phyloP scores from a whole-genome alignment of 2,888 invertebrate species.

The Leptogaster cylindrica region DNA sequence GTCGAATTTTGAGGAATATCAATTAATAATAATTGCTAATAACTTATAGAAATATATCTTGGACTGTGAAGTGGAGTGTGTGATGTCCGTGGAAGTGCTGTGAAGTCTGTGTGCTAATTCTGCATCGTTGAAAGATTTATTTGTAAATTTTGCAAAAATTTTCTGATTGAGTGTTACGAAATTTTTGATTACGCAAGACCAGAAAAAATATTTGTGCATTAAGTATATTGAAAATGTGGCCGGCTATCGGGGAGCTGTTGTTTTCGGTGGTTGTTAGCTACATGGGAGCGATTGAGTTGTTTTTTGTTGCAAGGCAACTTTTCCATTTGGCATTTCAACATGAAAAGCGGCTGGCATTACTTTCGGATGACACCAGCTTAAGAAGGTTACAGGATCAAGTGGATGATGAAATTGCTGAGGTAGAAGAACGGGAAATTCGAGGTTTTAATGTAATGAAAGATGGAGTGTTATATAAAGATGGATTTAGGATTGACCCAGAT shows the following conservation, averaged over 20 bases:
- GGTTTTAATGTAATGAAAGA: slow-evolving; percentile 57
- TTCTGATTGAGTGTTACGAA: slow-evolving; percentile 34
- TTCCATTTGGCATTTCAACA: slow-evolving; percentile 59
- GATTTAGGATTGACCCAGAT: slow-evolving; percentile 56
- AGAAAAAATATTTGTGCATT: not conserved
- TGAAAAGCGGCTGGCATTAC: slow-evolving; percentile 41
- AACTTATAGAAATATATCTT: slow-evolving; percentile 1
- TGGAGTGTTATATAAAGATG: slow-evolving; percentile 58
- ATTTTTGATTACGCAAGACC: slow-evolving; percentile 52
- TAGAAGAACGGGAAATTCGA: slow-evolving; percentile 51
- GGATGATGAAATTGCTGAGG: slow-evolving; percentile 52
- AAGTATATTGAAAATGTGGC: slow-evolving; percentile 52
- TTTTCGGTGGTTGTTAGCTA: slow-evolving; percentile 77
- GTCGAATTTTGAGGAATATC: not conserved
- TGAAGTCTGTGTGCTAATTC: not conserved
- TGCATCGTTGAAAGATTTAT: not conserved
- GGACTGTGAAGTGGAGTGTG: slow-evolving; percentile 28
- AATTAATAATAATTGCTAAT: slow-evolving; percentile 7
- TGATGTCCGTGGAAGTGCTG: slow-evolving; percentile 17
- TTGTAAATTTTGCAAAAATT: slow-evolving; percentile 9
- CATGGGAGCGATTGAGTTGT: slow-evolving; percentile 73
- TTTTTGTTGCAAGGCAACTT: slow-evolving; percentile 58
- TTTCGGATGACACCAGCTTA: slow-evolving; percentile 47
- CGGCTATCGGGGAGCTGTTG: slow-evolving; percentile 74
- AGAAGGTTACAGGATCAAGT: slow-evolving; percentile 55